Base-by-base conservation (phyloP, 2,888 invertebrate genomes). In the Papilio gigon region DNA sequence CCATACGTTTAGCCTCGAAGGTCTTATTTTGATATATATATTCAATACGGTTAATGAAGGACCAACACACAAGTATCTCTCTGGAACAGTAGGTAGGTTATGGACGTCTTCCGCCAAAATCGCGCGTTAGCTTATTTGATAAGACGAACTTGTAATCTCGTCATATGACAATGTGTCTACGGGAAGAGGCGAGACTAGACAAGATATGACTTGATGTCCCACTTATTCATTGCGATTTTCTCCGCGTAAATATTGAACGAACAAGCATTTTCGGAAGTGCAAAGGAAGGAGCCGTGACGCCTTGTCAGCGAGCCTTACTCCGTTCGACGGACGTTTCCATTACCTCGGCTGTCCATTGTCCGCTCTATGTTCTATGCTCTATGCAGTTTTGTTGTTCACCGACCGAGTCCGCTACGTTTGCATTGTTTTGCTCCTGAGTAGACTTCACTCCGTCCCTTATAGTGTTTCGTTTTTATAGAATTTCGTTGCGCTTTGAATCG, bases 391-490 rank as follows among this genome's bases (percentile, higher is more conserved):
- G 64, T 64, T 53, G 40, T n/a, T 37, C 37, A 53, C 12, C 11
- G 47, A 47, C 40, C 12, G 42, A 33, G 22, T 17, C 17, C 22
- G 20, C 27, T n/a, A 63, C 40, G 47, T 20, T 56, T 30, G 9
- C 60, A 35, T 33, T 20, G 35, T 27, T 30, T 35, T 68, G 27
- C 44, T 6, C 35, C 60, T 44, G n/a, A n/a, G n/a, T n/a, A n/a
- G n/a, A 65, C 25, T 47, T 73, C 22, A 58, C 47, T 25, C 67
- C 70, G 9, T 74, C 71, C 47, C 70, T 73, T 1, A 67, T 42
- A 69, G 3, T n/a, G 53, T 53, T 27, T 53, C 27, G 27, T 53
- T 53, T 53, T 53, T 25, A 53, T 27, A 27, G 53, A 53, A 27
- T 53, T 27, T 53, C 50, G n/a, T 53, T 27, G 27, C 27, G 27